These are phyloP conservation scores for Mesorhabditis spiculigera DNA, from an alignment of 2,888 invertebrate species.

Conservation along the genomic window DNA sequence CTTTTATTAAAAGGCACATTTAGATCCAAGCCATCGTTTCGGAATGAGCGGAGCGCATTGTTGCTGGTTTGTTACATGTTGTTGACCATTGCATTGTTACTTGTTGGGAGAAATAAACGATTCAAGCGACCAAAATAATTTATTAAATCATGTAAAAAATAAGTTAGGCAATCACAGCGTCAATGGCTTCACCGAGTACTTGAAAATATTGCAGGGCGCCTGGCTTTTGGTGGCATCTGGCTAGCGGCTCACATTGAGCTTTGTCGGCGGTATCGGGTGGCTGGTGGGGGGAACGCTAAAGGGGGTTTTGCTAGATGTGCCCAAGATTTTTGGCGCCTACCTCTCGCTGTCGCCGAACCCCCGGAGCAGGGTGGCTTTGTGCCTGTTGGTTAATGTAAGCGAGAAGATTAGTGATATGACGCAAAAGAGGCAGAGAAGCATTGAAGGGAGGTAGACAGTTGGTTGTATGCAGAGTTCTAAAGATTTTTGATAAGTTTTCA, in stretches of 20 bases:
- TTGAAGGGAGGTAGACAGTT: slow-evolving; percentile 16
- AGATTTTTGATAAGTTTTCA: background rate
- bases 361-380: background rate
- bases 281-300: background rate
- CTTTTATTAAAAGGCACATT: background rate
- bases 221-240: too few species aligned
- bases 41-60: slow-evolving; percentile 24
- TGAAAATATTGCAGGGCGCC: too few species aligned
- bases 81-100: too few species aligned
- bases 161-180: too few species aligned
- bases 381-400: slow-evolving; percentile 17
- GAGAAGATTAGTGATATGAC: slow-evolving; percentile 19
- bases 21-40: slow-evolving; percentile 46
- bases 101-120: too few species aligned
- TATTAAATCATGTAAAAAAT: too few species aligned
- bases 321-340: background rate
- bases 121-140: too few species aligned
- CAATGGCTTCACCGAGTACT: too few species aligned
- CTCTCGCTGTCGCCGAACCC: background rate
- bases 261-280: slow-evolving; percentile 2
- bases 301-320: too few species aligned
- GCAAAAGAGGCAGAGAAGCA: slow-evolving; percentile 14
- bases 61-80: too few species aligned
- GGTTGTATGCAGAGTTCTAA: slow-evolving; percentile 26
- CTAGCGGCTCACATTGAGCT: background rate